Percentiles rank a stretch among this genome's conserved stretches.
Conservation (phyloP, 2,797 vertebrate genomes). For the Geotrypetes seraphini region DNA sequence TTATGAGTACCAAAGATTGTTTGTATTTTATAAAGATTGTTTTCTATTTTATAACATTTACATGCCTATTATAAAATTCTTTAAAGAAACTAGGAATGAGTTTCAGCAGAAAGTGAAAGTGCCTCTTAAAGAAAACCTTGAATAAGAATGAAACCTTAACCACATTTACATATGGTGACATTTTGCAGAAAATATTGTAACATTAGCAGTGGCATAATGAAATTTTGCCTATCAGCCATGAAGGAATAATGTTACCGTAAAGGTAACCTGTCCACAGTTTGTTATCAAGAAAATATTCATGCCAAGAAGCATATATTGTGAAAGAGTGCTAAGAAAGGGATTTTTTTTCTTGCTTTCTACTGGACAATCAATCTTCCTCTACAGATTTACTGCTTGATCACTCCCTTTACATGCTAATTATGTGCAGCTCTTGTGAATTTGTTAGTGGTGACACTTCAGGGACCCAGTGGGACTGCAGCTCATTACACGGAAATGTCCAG, state of each 20-base stretch:
- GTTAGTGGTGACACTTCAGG: constrained; percentile 96
- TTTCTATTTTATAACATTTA: too few relatives aligned
- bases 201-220: constrained; percentile 92
- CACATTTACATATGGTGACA: constrained; percentile 98
- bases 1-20: too few relatives aligned
- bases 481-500: constrained; percentile 96
- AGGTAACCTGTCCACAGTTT: constrained; percentile 95
- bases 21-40: too few relatives aligned
- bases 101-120: constrained; percentile 23
- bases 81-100: background rate
- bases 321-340: constrained; percentile 44
- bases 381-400: constrained; percentile 85
- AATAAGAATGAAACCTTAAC: constrained; percentile 65
- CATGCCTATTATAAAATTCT: too few relatives aligned
- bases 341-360: constrained; percentile 34
- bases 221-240: constrained; percentile 91
- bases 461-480: constrained; percentile 93
- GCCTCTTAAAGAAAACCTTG: constrained; percentile 84
- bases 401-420: constrained; percentile 96
- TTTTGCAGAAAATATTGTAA: constrained; percentile 97
- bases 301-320: constrained; percentile 65
- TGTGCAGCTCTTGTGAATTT: constrained; percentile 81
- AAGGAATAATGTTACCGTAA: constrained; percentile 99
- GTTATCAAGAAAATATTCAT: constrained; percentile 80
- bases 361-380: constrained; percentile 77